Conservation (phyloP, 92 coral and sea anemone genomes). For the Bergia puertoricense region DNA sequence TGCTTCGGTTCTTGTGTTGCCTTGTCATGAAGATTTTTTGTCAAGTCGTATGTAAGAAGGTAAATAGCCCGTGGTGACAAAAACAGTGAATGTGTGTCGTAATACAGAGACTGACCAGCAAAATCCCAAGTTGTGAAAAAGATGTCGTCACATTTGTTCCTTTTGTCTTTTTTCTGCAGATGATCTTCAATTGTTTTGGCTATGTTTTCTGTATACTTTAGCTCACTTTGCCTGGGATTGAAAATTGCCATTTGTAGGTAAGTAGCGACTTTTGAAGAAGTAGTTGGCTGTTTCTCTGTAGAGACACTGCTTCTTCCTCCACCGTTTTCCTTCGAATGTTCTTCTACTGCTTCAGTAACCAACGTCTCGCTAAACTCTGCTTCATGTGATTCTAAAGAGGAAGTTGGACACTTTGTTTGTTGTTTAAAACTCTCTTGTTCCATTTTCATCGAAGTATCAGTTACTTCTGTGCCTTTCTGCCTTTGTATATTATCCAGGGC, state of each 20-base stretch:
- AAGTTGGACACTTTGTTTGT: neutral
- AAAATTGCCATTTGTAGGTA: neutral
- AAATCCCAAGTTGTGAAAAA: constrained; percentile 65
- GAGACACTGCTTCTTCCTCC: neutral
- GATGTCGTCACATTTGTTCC: neutral
- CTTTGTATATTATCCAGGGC: neutral
- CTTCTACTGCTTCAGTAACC: neutral
- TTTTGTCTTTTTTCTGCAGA: neutral
- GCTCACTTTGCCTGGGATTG: neutral
- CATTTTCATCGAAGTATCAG: neutral
- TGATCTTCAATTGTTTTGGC: neutral
- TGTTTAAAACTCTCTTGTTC: neutral
- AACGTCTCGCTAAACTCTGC: neutral
- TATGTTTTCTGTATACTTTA: neutral
- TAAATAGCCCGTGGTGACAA: constrained; percentile 62
- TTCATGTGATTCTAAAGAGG: neutral
- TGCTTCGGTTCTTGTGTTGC: constrained; percentile 53
- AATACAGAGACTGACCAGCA: constrained; percentile 75
- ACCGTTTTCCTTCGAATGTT: neutral
- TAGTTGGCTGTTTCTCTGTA: neutral
- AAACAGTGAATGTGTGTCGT: constrained; percentile 70
- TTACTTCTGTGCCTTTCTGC: neutral
- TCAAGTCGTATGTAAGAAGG: constrained; percentile 58
- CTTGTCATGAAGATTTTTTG: constrained; percentile 42
- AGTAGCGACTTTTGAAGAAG: neutral